Percentiles rank a stretch among this genome's conserved stretches.
phyloP scores from a whole-genome alignment of 2,113 vertebrate species.

The Zosterops japonicus region DNA sequence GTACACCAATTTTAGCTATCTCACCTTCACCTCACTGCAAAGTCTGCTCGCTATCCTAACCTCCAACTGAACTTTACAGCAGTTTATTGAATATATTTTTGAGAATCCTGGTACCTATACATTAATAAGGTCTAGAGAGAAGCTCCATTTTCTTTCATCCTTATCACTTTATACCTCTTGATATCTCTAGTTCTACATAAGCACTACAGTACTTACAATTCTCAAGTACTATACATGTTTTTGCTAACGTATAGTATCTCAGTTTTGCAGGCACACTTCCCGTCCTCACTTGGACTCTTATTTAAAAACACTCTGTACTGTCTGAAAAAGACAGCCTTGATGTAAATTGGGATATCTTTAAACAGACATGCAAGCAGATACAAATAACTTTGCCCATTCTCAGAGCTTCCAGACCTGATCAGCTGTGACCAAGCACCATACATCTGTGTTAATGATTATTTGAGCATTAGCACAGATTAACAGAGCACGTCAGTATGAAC shows the following conservation, averaged over 20 bases:
- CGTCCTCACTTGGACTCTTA: background rate
- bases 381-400: background rate
- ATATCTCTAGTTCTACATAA: background rate
- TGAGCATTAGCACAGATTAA: background rate
- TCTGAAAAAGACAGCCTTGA: background rate
- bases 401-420: background rate
- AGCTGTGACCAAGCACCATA: background rate
- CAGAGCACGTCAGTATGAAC: rapidly evolving
- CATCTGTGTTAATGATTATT: background rate
- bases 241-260: rapidly evolving
- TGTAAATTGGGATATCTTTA: background rate
- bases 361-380: background rate
- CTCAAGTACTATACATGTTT: background rate
- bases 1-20: background rate
- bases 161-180: background rate
- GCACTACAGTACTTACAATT: background rate
- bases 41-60: background rate
- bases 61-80: background rate
- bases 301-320: background rate
- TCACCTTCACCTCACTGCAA: background rate
- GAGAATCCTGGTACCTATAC: background rate
- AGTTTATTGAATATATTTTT: background rate
- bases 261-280: background rate
- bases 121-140: background rate
- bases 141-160: background rate